Conservation (phyloP, 2,888 invertebrate genomes). For the Esperia sulphurella region DNA sequence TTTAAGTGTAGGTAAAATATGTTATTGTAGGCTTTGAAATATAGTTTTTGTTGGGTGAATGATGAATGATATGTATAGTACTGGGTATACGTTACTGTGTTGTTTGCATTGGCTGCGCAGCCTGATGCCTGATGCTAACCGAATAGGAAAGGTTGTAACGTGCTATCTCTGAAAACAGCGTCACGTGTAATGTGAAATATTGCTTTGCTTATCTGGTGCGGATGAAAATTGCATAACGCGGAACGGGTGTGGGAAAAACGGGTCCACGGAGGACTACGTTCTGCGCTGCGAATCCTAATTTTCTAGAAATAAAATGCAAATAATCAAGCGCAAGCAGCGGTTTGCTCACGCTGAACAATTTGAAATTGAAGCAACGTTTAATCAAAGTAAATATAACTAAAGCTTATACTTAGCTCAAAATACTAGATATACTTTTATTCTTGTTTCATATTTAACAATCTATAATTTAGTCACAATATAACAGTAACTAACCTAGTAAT, state of each 20-base stretch:
- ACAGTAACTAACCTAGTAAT: too few relatives aligned
- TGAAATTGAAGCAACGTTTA: conserved; percentile 12
- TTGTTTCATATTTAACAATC: too few relatives aligned
- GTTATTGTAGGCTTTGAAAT: too few relatives aligned
- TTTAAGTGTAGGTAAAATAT: not conserved
- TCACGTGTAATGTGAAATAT: conserved; percentile 51
- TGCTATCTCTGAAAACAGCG: conserved; percentile 36
- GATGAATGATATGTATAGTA: too few relatives aligned
- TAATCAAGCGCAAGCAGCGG: conserved; percentile 23
- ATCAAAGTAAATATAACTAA: not conserved
- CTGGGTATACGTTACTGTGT: not conserved
- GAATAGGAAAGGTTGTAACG: conserved; percentile 10
- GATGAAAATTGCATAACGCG: conserved; percentile 45
- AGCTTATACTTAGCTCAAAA: too few relatives aligned
- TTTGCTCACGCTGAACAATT: conserved; percentile 15
- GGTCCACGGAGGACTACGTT: conserved; percentile 16
- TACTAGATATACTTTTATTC: too few relatives aligned
- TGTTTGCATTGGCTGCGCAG: not conserved
- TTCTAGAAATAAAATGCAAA: conserved; percentile 56
- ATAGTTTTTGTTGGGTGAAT: too few relatives aligned
- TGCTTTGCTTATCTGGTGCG: conserved; percentile 49
- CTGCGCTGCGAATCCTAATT: conserved; percentile 50
- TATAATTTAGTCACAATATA: too few relatives aligned
- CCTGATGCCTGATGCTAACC: conserved; percentile 6
- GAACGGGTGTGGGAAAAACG: conserved; percentile 19